Evolutionary conservation across 92 coral and sea anemone genomes (phyloP).

Genomic region (Plumapathes pennacea): DNA sequence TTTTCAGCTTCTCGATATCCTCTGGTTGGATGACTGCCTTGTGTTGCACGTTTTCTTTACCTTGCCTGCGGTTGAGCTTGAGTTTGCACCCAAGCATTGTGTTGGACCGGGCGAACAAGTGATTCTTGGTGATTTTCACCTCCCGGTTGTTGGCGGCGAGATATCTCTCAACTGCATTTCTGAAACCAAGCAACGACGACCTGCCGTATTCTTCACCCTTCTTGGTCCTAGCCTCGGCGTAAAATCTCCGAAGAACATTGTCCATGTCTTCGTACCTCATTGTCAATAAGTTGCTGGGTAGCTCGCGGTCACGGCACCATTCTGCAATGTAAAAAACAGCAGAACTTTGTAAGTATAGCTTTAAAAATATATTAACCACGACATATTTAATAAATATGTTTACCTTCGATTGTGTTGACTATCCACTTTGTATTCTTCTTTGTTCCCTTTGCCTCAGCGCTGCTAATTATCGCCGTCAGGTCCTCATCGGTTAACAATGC

Average conservation of each 20-base stretch:
- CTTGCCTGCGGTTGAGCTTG: conserved; percentile 12
- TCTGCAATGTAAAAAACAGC: too few species aligned
- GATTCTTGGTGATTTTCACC: conserved; percentile 15
- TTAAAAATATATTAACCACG: too few species aligned
- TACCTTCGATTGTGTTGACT: too few species aligned
- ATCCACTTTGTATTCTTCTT: too few species aligned
- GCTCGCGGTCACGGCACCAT: too few species aligned
- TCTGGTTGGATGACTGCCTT: conserved; percentile 15
- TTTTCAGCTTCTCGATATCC: conserved; percentile 24
- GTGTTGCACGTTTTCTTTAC: conserved; percentile 31
- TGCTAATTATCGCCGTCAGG: too few species aligned
- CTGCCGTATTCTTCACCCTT: conserved; percentile 16
- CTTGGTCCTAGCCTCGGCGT: conserved; percentile 26
- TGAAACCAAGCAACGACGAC: conserved; percentile 31
- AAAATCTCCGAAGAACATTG: not conserved
- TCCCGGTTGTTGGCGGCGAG: conserved; percentile 34
- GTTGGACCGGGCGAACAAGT: conserved; percentile 18
- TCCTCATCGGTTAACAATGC: too few species aligned
- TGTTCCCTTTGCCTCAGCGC: too few species aligned
- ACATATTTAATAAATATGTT: too few species aligned
- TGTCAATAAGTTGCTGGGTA: too few species aligned
- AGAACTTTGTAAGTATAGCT: too few species aligned
- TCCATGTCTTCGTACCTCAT: too few species aligned
- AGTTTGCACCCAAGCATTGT: conserved; percentile 22
- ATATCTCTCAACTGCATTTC: conserved; percentile 42